Evolutionary conservation across 2,797 vertebrate genomes (phyloP).

Genomic region (Toxotes lorentzi): DNA sequence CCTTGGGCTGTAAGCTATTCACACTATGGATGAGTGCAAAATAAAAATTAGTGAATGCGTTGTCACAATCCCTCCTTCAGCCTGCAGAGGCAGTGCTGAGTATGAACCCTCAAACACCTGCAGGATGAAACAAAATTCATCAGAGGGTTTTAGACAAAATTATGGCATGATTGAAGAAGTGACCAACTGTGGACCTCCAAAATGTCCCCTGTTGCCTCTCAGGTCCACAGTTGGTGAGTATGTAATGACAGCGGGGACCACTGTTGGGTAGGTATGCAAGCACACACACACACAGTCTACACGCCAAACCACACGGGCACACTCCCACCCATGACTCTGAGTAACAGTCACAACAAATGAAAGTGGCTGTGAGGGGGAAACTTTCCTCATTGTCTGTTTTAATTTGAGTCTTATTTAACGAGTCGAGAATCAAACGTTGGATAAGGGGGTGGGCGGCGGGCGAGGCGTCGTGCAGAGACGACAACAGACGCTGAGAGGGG

Average conservation of each 20-base stretch:
- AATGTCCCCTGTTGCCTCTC: not conserved
- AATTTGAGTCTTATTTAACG: conserved; percentile 86
- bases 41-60: not conserved
- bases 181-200: not conserved
- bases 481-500: conserved; percentile 77
- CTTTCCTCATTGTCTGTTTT: conserved; percentile 84
- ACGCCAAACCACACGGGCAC: conserved; percentile 23
- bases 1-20: not conserved
- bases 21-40: not conserved
- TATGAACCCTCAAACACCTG: not conserved
- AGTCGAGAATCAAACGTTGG: conserved; percentile 78
- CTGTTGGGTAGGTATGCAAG: not conserved
- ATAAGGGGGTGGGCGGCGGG: conserved; percentile 64
- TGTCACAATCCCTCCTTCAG: too few species aligned
- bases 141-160: not conserved
- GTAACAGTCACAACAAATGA: conserved; percentile 81
- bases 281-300: conserved; percentile 38
- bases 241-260: not conserved
- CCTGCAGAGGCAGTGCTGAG: too few species aligned
- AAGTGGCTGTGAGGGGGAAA: conserved; percentile 75
- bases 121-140: not conserved
- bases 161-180: not conserved
- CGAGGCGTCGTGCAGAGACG: conserved; percentile 58
- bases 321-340: conserved; percentile 65
- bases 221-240: too few species aligned